phyloP scores from a whole-genome alignment of 1,140 invertebrate species.

The Dufourea novaeangliae region DNA sequence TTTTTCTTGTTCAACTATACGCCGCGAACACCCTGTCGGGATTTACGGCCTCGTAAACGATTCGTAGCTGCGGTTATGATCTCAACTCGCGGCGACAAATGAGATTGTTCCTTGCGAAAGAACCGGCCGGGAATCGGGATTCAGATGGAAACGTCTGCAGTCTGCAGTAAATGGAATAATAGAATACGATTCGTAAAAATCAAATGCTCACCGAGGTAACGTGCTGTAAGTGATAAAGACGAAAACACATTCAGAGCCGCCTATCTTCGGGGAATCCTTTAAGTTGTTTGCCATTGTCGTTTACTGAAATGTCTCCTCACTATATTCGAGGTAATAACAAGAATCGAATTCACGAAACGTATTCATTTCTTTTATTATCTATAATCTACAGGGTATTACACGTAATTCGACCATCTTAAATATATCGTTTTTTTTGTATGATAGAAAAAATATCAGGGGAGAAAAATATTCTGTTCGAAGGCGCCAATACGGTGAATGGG shows the following conservation, averaged over 20 bases:
- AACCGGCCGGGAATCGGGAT: background rate
- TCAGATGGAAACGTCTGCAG: background rate
- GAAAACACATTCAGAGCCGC: background rate
- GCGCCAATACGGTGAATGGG: too few relatives aligned
- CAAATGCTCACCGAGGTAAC: background rate
- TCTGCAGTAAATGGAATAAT: background rate
- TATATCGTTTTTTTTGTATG: too few relatives aligned
- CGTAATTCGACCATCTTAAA: too few relatives aligned
- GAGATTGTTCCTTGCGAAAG: background rate
- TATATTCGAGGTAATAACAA: background rate
- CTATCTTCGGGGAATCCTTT: background rate
- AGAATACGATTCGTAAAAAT: background rate
- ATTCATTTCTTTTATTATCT: too few relatives aligned
- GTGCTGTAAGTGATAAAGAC: background rate
- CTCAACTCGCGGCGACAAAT: background rate
- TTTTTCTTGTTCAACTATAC: background rate
- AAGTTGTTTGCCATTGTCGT: background rate
- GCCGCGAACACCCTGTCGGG: background rate
- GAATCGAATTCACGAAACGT: background rate
- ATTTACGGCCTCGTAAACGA: background rate
- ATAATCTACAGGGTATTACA: too few relatives aligned
- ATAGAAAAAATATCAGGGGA: too few relatives aligned
- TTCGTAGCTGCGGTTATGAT: background rate
- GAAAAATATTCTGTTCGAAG: too few relatives aligned
- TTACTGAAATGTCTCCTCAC: background rate